Percentiles rank a stretch among this genome's conserved stretches.
Conservation (phyloP, 2,797 vertebrate species). For the Meda fulgida region DNA sequence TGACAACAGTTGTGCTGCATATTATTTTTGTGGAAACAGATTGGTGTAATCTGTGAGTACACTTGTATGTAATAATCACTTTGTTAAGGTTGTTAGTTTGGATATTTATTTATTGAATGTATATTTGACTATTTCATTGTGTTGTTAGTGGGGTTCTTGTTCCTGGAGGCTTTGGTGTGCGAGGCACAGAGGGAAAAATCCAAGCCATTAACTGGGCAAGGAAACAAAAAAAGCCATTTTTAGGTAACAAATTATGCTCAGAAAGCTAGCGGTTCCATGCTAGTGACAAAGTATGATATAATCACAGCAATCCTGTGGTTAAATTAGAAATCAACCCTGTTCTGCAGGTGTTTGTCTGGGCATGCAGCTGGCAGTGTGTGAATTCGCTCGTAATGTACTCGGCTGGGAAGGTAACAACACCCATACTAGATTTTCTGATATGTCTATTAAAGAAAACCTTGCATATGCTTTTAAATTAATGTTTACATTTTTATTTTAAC, state of each 20-base stretch:
- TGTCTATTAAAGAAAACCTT: background rate
- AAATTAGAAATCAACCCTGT: conserved; percentile 18
- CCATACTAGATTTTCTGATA: background rate
- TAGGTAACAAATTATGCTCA: conserved; percentile 79
- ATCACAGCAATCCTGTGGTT: background rate
- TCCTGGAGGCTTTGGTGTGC: conserved; percentile 92
- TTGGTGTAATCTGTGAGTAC: background rate
- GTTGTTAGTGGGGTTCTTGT: conserved; percentile 85
- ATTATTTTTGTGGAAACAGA: background rate
- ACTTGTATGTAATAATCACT: background rate
- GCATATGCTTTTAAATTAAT: background rate
- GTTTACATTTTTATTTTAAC: conserved; percentile 6
- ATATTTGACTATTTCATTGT: background rate
- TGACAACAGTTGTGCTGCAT: background rate
- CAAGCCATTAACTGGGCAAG: conserved; percentile 93
- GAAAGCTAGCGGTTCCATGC: background rate
- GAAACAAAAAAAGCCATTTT: conserved; percentile 92
- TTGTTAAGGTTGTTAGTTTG: background rate
- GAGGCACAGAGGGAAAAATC: conserved; percentile 97
- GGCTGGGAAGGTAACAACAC: conserved; percentile 88
- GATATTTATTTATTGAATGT: background rate
- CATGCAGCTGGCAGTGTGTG: conserved; percentile 96
- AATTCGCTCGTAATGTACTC: conserved; percentile 89
- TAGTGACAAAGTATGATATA: background rate
- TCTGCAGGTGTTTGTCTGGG: conserved; percentile 90